Conservation (phyloP, 2,888 invertebrate species). For the Gymnosoma rotundatum region DNA sequence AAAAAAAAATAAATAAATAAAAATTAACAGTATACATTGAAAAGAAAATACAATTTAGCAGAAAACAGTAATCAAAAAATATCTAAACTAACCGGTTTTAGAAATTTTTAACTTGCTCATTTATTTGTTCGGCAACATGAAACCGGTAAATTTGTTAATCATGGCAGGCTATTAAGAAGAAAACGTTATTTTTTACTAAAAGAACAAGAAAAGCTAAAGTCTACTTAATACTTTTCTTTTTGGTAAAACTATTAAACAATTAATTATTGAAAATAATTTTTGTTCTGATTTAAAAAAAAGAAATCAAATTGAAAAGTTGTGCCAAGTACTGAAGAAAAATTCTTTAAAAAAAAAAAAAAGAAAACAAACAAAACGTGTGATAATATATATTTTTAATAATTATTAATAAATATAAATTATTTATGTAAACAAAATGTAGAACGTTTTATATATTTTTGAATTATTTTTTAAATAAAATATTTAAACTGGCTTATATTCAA, state of each 20-base stretch:
- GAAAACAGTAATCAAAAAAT: constrained; percentile 48
- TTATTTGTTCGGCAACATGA: constrained; percentile 38
- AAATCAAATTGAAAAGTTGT: constrained; percentile 77
- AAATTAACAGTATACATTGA: constrained; percentile 45
- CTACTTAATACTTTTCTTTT: constrained; percentile 36
- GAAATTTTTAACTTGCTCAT: constrained; percentile 45
- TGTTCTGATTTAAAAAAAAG: constrained; percentile 41
- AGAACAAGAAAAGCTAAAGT: constrained; percentile 2
- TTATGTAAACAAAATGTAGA: constrained; percentile 61
- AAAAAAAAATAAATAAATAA: constrained; percentile 35
- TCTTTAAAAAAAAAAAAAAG: constrained; percentile 38
- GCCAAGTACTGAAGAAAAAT: constrained; percentile 81
- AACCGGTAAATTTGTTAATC: constrained; percentile 55
- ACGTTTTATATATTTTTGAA: constrained; percentile 13
- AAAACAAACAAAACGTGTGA: constrained; percentile 78
- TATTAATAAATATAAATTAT: constrained; percentile 73
- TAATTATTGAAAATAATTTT: constrained; percentile 11
- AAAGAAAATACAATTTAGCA: constrained; percentile 56
- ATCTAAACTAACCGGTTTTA: constrained; percentile 34
- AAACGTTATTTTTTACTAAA: constrained; percentile 38
- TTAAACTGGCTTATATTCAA: constrained; percentile 24
- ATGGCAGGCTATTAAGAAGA: constrained; percentile 63
- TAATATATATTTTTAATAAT: constrained; percentile 78
- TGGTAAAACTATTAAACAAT: constrained; percentile 38
- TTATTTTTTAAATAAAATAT: constrained; percentile 23